Conservation (phyloP, 1,140 invertebrate genomes). For the Agraylea sexmaculata region DNA sequence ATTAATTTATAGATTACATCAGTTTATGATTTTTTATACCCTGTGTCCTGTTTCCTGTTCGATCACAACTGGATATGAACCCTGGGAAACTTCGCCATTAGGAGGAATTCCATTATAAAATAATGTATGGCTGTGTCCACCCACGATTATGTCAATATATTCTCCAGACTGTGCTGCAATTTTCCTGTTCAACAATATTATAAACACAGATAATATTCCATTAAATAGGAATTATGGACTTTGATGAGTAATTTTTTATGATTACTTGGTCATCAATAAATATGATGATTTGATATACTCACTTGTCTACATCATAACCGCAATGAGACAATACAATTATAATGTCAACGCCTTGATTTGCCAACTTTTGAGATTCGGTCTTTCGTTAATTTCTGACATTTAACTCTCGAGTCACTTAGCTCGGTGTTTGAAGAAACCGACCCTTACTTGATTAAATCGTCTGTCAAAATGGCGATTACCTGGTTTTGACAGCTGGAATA, state of each 20-base stretch:
- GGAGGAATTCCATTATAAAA: conserved; percentile 47
- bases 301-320: neutral
- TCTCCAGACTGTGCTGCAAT: conserved; percentile 52
- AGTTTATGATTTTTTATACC: conserved; percentile 16
- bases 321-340: conserved; percentile 1
- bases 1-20: neutral
- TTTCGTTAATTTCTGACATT: too few species aligned
- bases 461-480: too few species aligned
- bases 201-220: conserved; percentile 20
- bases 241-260: neutral
- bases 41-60: conserved; percentile 40
- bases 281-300: conserved; percentile 26
- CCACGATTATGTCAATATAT: conserved; percentile 69
- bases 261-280: neutral
- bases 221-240: conserved; percentile 1
- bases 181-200: conserved; percentile 26
- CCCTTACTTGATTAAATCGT: too few species aligned
- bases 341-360: neutral
- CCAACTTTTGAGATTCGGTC: conserved; percentile 31
- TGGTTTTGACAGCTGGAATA: too few species aligned
- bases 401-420: too few species aligned
- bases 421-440: too few species aligned
- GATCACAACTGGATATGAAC: conserved; percentile 55
- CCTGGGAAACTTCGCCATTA: conserved; percentile 43
- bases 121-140: conserved; percentile 78